These are phyloP conservation scores for Temnothorax ravouxi DNA, from an alignment of 2,888 invertebrate species.

Conservation along the genomic window DNA sequence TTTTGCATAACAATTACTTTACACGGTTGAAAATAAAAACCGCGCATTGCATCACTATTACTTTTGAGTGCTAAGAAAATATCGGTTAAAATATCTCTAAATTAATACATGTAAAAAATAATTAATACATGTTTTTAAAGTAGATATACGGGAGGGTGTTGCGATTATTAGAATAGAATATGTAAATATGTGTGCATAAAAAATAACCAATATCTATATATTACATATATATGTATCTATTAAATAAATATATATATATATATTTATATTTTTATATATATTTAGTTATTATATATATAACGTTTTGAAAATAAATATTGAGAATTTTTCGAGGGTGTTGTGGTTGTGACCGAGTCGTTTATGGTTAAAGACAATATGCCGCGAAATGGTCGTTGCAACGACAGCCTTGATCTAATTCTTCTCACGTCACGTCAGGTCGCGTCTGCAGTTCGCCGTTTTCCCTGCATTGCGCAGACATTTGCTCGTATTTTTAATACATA, in stretches of 20 bases:
- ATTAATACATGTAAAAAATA: no score
- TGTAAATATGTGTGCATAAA: no score
- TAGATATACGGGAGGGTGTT: background rate
- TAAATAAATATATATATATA: background rate
- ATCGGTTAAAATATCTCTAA: background rate
- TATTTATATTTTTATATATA: no score
- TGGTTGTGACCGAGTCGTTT: background rate
- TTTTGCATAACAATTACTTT: background rate
- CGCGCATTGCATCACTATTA: background rate
- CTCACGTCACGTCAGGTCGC: background rate
- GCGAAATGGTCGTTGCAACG: background rate
- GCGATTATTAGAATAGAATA: background rate
- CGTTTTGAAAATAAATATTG: background rate
- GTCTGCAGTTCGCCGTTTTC: slow-evolving; percentile 13
- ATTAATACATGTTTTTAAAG: background rate
- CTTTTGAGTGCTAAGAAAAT: background rate
- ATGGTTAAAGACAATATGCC: background rate
- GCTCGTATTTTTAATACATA: background rate
- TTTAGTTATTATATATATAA: background rate
- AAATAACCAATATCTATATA: no score
- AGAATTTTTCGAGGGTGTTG: background rate
- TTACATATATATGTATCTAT: background rate
- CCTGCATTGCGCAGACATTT: slow-evolving; percentile 21
- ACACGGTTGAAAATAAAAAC: background rate
- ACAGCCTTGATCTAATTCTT: slow-evolving; percentile 38